These are phyloP conservation scores for Megathymus violae DNA, from an alignment of 1,140 invertebrate genomes.

Conservation along the genomic window DNA sequence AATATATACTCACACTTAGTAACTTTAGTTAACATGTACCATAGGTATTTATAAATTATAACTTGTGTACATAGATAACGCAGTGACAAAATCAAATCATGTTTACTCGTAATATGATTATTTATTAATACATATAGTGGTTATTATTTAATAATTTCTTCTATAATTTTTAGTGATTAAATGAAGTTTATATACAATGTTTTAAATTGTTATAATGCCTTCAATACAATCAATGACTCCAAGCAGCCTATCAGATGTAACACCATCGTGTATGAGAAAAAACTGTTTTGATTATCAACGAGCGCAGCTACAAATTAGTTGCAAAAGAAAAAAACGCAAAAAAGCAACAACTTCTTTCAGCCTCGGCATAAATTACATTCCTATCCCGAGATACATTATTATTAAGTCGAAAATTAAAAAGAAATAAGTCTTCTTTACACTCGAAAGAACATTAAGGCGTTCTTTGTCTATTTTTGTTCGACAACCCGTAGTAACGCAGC, in stretches of 20 bases:
- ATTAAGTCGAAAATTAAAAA: constrained; percentile 61
- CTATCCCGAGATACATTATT: constrained; percentile 41
- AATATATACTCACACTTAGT: too few species aligned
- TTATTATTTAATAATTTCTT: too few species aligned
- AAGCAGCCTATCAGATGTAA: constrained; percentile 10
- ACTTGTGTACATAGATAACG: too few species aligned
- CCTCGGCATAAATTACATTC: constrained; percentile 32
- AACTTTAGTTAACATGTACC: too few species aligned
- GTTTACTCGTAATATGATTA: too few species aligned
- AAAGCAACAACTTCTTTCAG: constrained; percentile 21
- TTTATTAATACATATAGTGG: too few species aligned
- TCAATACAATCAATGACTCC: too few species aligned
- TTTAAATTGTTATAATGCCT: too few species aligned
- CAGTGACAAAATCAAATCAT: too few species aligned
- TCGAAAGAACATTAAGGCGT: constrained; percentile 68
- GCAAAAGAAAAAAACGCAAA: constrained; percentile 19
- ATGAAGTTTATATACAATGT: too few species aligned
- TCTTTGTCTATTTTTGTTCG: constrained; percentile 72
- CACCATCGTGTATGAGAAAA: constrained; percentile 6
- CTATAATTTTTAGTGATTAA: too few species aligned
- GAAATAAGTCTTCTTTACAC: constrained; percentile 59
- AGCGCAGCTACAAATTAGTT: constrained; percentile 29
- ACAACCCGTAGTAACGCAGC: constrained; percentile 72
- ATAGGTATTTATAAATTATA: too few species aligned
- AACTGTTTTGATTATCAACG: constrained; percentile 21